Evolutionary conservation across 1,140 invertebrate species (phyloP).

Genomic region (Idris sp.): DNA sequence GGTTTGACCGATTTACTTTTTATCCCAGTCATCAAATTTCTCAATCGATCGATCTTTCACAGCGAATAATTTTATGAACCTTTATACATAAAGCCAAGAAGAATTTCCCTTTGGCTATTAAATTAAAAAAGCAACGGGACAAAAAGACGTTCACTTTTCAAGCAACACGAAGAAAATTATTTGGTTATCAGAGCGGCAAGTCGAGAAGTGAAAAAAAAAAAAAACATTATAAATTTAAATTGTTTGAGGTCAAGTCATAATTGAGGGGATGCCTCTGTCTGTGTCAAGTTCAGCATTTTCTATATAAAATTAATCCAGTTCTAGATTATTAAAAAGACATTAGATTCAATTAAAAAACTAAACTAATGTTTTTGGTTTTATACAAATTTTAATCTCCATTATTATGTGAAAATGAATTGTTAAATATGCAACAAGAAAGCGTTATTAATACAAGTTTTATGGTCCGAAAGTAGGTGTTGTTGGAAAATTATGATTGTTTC

Average conservation of each 20-base stretch:
- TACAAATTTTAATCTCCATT: neutral
- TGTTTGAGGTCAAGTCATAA: neutral
- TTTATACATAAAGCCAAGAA: slow-evolving; percentile 5
- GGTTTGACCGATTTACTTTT: slow-evolving; percentile 22
- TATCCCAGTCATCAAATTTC: slow-evolving; percentile 12
- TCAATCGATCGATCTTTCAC: slow-evolving; percentile 14
- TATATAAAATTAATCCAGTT: too few relatives aligned
- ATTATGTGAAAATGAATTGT: slow-evolving; percentile 5
- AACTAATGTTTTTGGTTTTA: too few relatives aligned
- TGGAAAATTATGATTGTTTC: neutral
- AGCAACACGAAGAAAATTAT: slow-evolving; percentile 8
- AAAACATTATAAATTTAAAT: slow-evolving; percentile 20
- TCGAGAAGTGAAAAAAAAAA: slow-evolving; percentile 23
- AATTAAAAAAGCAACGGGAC: neutral
- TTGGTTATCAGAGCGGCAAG: slow-evolving; percentile 20
- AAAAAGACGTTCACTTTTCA: slow-evolving; percentile 30
- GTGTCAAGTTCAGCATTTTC: too few relatives aligned
- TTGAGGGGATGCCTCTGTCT: too few relatives aligned
- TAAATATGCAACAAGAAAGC: slow-evolving; percentile 8
- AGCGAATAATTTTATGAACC: slow-evolving; percentile 22
- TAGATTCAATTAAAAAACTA: too few relatives aligned
- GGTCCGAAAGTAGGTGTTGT: slow-evolving; percentile 1
- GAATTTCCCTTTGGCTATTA: slow-evolving; percentile 31
- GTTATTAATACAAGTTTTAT: slow-evolving; percentile 8
- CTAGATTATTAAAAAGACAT: too few relatives aligned